Evolutionary conservation across 2,888 invertebrate genomes (phyloP), one percentile per base, ranked within the genome.

Genomic region (Adelognathus sp.): DNA sequence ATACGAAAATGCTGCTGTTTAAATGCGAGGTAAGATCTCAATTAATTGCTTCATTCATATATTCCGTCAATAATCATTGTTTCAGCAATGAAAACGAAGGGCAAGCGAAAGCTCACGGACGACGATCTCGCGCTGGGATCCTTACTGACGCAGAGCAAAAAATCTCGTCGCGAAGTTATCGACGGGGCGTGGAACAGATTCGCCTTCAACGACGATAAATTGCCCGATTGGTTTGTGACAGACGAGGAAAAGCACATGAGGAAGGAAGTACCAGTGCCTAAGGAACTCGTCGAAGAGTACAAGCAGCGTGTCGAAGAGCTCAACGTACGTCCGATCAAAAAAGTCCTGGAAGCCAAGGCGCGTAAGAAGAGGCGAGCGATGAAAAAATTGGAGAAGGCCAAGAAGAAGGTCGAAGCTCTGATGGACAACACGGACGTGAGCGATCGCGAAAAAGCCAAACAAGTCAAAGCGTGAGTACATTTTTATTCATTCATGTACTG

Each of bases 331-430:
- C 98, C 99, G 11, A 98, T 99, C 80, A 99, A 99, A 93, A 99
- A 99, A 92, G 97, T 99, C 0, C 95, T 98, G 84, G 98, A 99
- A 92, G 99, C 99, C 0, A 99, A 98, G 92, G 98, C 98, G 0
- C 95, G 99, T 71, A 99, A 99, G 94, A 98, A 98, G 95, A 96
- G 95, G 92, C 96, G 98, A 82, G 95, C 96, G 81, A 90, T 97
- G 76, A 96, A 95, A 88, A 96, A 96, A 89, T 92, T 99, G 92
- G 97, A 98, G 83, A 97, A 96, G 87, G 98, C 98, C 0, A 97
- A 98, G 92, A 99, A 99, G 93, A 98, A 97, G 92, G 97, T 98
- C 0, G 99, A 99, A 90, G 94, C 95, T n/a, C 94, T 99, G 27
- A 95, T 98, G 93, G 98, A 99, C 70, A 97, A 96, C 89, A 93